Evolutionary conservation across 1,140 invertebrate species (phyloP).

Genomic region (Drosophila takahashii): DNA sequence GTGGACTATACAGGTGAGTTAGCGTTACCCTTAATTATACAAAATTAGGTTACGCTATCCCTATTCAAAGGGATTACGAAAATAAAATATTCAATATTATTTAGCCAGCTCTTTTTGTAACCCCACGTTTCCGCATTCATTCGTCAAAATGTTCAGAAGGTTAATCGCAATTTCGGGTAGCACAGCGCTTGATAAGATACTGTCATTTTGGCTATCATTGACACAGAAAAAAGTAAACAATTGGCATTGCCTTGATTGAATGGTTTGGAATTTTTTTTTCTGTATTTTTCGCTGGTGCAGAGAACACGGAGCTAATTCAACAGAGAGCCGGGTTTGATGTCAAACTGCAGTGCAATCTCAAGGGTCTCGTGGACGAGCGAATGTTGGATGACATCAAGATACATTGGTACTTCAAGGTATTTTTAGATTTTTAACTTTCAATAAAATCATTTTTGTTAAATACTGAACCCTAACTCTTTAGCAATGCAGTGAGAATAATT

Average conservation of each 20-base stretch:
- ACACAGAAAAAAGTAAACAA: conserved; percentile 46
- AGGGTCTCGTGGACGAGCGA: conserved; percentile 64
- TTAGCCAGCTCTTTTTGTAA: conserved; percentile 6
- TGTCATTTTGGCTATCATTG: conserved; percentile 52
- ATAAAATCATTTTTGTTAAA: background rate
- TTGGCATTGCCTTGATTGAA: conserved; percentile 44
- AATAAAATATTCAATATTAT: background rate
- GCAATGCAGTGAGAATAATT: conserved; percentile 79
- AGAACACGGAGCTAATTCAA: conserved; percentile 77
- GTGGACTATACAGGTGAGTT: conserved; percentile 68
- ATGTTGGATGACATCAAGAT: conserved; percentile 64
- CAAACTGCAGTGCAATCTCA: conserved; percentile 71
- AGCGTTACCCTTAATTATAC: background rate
- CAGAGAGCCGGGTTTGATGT: conserved; percentile 74
- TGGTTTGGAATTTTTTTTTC: conserved; percentile 26
- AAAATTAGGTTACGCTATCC: no score
- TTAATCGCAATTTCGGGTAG: conserved; percentile 40
- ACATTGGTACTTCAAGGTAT: conserved; percentile 80
- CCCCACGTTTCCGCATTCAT: conserved; percentile 29
- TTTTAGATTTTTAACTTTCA: background rate
- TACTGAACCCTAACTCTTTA: conserved; percentile 3
- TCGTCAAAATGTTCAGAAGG: conserved; percentile 41
- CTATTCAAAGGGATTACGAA: background rate
- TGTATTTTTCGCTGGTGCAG: conserved; percentile 36
- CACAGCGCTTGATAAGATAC: conserved; percentile 57